phyloP scores from a whole-genome alignment of 2,888 invertebrate genomes.

The Heteromyza rotundicornis region DNA sequence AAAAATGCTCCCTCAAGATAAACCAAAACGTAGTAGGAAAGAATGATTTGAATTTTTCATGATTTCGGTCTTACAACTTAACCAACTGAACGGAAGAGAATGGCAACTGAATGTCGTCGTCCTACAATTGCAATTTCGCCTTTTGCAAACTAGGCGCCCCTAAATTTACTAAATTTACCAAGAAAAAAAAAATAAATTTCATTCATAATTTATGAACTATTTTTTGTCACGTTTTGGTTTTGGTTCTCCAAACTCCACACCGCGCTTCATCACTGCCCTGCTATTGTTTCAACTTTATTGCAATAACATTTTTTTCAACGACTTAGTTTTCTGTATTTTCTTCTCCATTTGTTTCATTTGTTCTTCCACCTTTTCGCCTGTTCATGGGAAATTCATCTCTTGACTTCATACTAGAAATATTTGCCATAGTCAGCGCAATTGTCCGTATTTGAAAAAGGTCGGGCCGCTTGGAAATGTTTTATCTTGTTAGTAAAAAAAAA shows the following conservation, averaged over 20 bases:
- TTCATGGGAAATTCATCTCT: too few species aligned
- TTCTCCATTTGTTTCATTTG: too few species aligned
- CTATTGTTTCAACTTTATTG: constrained; percentile 16
- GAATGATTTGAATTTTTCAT: constrained; percentile 13
- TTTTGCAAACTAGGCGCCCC: too few species aligned
- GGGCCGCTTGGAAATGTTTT: not conserved
- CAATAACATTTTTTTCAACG: not conserved
- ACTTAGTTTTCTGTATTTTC: not conserved
- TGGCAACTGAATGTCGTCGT: too few species aligned
- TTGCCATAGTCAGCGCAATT: constrained; percentile 4
- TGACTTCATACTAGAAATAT: not conserved
- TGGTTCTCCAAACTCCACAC: too few species aligned
- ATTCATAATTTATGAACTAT: constrained; percentile 24
- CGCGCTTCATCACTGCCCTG: not conserved
- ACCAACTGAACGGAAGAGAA: too few species aligned
- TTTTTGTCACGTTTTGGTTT: constrained; percentile 13
- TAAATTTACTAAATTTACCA: too few species aligned
- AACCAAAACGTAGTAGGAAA: not conserved
- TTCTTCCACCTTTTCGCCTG: too few species aligned
- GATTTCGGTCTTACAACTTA: too few species aligned
- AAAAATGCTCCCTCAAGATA: constrained; percentile 3
- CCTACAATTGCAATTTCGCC: too few species aligned
- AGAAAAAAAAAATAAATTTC: too few species aligned
- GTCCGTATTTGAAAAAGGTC: not conserved
- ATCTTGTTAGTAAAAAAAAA: constrained; percentile 10